Evolutionary conservation across 2,888 invertebrate genomes (phyloP).

Genomic region (Plusia festucae): DNA sequence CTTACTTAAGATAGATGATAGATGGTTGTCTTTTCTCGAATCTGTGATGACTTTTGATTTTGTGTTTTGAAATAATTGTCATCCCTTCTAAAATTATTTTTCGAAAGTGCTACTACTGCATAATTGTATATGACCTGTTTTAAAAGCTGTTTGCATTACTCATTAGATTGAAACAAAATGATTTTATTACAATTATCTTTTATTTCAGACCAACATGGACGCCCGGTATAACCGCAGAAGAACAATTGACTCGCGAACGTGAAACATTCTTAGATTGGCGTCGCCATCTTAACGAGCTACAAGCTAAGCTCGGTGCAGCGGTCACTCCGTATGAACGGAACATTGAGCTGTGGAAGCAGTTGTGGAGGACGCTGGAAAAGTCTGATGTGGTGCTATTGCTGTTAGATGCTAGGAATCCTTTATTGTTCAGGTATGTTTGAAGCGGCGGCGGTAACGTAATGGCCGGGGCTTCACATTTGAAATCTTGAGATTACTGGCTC

Average conservation of each 20-base stretch:
- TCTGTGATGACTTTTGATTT: no score
- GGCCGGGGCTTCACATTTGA: no score
- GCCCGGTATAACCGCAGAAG: conserved; percentile 92
- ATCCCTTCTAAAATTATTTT: no score
- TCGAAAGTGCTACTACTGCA: not conserved
- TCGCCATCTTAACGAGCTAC: conserved; percentile 93
- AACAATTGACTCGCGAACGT: conserved; percentile 94
- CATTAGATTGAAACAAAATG: not conserved
- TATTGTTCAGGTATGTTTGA: conserved; percentile 94
- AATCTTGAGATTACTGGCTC: no score
- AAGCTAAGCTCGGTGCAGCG: conserved; percentile 93
- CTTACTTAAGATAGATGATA: no score
- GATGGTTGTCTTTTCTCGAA: no score
- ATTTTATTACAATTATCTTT: not conserved
- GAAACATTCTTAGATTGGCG: conserved; percentile 97
- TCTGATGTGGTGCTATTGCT: conserved; percentile 98
- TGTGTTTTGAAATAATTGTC: no score
- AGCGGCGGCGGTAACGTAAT: no score
- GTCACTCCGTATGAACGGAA: conserved; percentile 99
- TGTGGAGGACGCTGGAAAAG: conserved; percentile 99
- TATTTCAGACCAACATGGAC: conserved; percentile 93
- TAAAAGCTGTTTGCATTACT: no score
- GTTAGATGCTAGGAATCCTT: conserved; percentile 98
- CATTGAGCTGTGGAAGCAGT: conserved; percentile 98
- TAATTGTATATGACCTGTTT: no score